phyloP scores from a whole-genome alignment of 1,140 invertebrate species.

The Lepidurus packardi region DNA sequence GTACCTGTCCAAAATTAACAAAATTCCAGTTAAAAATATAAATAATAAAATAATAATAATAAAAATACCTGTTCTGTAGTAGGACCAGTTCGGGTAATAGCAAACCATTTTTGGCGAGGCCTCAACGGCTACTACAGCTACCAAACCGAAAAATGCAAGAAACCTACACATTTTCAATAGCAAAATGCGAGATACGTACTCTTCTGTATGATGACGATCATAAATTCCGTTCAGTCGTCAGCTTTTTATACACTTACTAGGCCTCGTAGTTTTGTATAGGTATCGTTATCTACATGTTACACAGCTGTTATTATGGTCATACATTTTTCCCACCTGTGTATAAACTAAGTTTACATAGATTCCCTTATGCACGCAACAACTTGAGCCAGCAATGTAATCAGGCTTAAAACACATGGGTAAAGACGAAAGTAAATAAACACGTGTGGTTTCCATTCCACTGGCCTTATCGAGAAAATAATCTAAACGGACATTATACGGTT shows the following conservation, averaged over 20 bases:
- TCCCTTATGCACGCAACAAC: not conserved
- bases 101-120: slow-evolving; percentile 35
- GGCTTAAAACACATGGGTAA: too few relatives aligned
- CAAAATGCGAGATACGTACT: slow-evolving; percentile 30
- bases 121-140: not conserved
- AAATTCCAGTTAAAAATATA: not conserved
- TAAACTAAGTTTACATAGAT: not conserved
- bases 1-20: slow-evolving; percentile 30
- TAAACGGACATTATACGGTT: too few relatives aligned
- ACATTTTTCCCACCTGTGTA: not conserved
- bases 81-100: slow-evolving; percentile 40
- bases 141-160: slow-evolving; percentile 21
- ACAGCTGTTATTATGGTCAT: not conserved
- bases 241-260: not conserved
- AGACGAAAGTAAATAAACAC: too few relatives aligned
- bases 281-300: not conserved
- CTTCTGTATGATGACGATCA: too few relatives aligned
- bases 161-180: not conserved
- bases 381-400: too few relatives aligned
- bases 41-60: too few relatives aligned
- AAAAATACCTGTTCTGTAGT: slow-evolving; percentile 35
- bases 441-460: too few relatives aligned
- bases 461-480: too few relatives aligned
- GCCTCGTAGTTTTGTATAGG: not conserved
- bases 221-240: not conserved